Evolutionary conservation across 1,140 invertebrate genomes (phyloP).

Genomic region (Procambarus clarkii): DNA sequence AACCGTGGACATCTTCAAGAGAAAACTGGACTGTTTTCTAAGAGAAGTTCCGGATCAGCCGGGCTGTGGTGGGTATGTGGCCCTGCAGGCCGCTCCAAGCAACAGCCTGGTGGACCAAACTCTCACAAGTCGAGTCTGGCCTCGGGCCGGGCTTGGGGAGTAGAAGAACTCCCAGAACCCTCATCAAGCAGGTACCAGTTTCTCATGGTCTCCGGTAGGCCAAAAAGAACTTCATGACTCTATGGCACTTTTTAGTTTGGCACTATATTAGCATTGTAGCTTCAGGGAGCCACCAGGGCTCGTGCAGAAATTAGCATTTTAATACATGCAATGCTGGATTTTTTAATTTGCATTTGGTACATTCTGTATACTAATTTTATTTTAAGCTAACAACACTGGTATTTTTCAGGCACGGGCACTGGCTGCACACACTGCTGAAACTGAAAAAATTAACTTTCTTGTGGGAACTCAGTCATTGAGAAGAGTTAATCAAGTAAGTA

Average conservation of each 20-base stretch:
- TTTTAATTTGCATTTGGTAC: not conserved
- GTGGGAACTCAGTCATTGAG: conserved; percentile 96
- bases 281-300: too few species aligned
- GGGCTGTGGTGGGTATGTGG: too few species aligned
- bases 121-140: too few species aligned
- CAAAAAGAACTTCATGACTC: not conserved
- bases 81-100: too few species aligned
- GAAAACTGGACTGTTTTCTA: too few species aligned
- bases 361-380: not conserved
- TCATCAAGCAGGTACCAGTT: not conserved
- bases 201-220: not conserved
- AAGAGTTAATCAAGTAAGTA: conserved; percentile 95
- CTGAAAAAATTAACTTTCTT: conserved; percentile 90
- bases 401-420: conserved; percentile 87
- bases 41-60: too few species aligned
- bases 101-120: too few species aligned
- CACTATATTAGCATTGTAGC: not conserved
- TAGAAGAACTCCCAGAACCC: not conserved
- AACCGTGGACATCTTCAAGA: too few species aligned
- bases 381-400: not conserved
- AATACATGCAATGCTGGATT: not conserved
- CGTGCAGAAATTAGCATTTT: too few species aligned
- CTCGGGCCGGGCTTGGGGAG: too few species aligned
- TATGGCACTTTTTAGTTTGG: not conserved
- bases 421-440: conserved; percentile 89